Evolutionary conservation across 2,113 vertebrate species (phyloP).

Genomic region (Tenebrosternarchus preto): DNA sequence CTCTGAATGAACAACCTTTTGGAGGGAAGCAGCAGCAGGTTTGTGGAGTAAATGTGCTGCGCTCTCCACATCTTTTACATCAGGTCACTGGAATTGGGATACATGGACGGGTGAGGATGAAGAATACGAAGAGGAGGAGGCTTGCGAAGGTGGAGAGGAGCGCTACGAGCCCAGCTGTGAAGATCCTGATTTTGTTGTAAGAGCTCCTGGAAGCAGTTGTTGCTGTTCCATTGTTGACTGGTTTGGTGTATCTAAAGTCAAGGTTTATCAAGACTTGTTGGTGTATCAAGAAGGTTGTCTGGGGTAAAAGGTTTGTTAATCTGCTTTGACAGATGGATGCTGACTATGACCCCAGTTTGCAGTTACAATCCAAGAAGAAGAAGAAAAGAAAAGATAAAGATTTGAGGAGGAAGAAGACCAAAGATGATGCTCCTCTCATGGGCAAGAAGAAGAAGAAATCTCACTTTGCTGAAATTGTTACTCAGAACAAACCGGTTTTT

Average conservation of each 20-base stretch:
- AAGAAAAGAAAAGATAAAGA: constrained; percentile 67
- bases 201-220: neutral
- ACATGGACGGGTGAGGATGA: constrained; percentile 72
- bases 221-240: no score
- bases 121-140: constrained; percentile 41
- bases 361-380: constrained; percentile 67
- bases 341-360: constrained; percentile 81
- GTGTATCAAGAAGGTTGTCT: neutral
- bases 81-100: constrained; percentile 92
- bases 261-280: neutral
- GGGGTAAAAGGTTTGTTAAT: neutral
- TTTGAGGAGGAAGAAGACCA: constrained; percentile 66
- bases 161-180: constrained; percentile 75
- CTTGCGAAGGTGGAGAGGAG: constrained; percentile 46
- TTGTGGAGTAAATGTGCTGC: no score
- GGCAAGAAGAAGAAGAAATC: constrained; percentile 82
- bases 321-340: constrained; percentile 82
- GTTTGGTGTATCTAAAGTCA: neutral
- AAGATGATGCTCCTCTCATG: constrained; percentile 66
- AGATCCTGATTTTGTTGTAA: constrained; percentile 82
- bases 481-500: constrained; percentile 77
- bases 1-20: neutral
- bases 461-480: constrained; percentile 76
- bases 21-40: neutral
- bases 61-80: neutral